These are phyloP conservation scores for Dugesia japonica DNA, from an alignment of 2,888 invertebrate species.

Conservation along the genomic window DNA sequence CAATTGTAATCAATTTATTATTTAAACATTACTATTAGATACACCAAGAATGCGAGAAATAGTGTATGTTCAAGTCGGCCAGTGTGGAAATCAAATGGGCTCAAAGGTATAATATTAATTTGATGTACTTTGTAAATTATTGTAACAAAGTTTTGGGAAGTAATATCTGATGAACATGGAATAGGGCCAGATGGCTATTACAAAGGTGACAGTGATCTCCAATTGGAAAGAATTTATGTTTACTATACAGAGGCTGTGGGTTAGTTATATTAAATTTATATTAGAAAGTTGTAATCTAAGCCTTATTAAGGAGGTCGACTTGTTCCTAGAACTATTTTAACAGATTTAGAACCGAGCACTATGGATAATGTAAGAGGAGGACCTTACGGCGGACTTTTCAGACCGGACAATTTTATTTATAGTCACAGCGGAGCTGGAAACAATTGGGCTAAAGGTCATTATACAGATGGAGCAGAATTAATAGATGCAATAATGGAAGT, in stretches of 20 bases:
- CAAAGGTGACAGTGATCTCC: conserved; percentile 42
- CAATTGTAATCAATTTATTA: too few species aligned
- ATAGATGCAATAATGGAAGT: conserved; percentile 54
- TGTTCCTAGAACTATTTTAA: conserved; percentile 54
- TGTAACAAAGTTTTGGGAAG: conserved; percentile 80
- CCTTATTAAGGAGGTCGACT: background rate
- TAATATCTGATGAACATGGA: conserved; percentile 76
- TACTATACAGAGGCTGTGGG: conserved; percentile 74
- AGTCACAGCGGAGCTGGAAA: conserved; percentile 36
- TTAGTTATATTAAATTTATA: conserved; percentile 48
- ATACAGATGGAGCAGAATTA: conserved; percentile 73
- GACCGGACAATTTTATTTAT: conserved; percentile 86
- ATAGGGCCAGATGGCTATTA: conserved; percentile 77
- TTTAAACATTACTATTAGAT: too few species aligned
- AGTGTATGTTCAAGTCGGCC: too few species aligned
- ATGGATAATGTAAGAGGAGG: conserved; percentile 58
- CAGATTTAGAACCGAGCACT: conserved; percentile 85
- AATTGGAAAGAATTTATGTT: conserved; percentile 53
- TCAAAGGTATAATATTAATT: too few species aligned
- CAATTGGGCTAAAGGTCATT: conserved; percentile 30
- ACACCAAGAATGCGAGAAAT: too few species aligned
- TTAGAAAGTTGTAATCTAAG: too few species aligned
- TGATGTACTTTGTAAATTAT: too few species aligned
- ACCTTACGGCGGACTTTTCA: conserved; percentile 79
- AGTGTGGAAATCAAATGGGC: too few species aligned